Conservation (phyloP, 1,140 invertebrate genomes). For the Maconellicoccus hirsutus region DNA sequence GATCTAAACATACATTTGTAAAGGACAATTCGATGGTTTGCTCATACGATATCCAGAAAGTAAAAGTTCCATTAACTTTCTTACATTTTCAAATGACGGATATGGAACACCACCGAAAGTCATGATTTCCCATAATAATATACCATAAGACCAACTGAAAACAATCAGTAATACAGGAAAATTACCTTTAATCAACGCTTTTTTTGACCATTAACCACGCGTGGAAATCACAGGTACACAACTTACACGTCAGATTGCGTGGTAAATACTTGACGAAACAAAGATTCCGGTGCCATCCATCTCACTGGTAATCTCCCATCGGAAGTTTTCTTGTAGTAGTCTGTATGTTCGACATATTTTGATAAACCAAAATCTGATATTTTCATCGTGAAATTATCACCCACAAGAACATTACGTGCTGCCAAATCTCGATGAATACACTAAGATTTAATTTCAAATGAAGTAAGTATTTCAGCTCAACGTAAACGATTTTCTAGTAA, state of each 20-base stretch:
- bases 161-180: neutral
- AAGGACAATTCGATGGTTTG: constrained; percentile 76
- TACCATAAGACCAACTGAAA: constrained; percentile 81
- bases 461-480: neutral
- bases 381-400: constrained; percentile 83
- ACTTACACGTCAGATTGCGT: constrained; percentile 89
- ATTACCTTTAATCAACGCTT: neutral
- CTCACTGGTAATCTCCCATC: constrained; percentile 90
- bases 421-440: constrained; percentile 96
- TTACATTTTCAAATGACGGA: constrained; percentile 67
- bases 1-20: constrained; percentile 65
- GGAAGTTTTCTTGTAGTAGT: constrained; percentile 95
- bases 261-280: constrained; percentile 89
- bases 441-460: constrained; percentile 39
- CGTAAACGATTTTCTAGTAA: no score
- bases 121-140: constrained; percentile 91
- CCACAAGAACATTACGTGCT: constrained; percentile 91
- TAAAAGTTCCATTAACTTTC: constrained; percentile 71
- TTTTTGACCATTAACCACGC: neutral
- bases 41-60: constrained; percentile 86
- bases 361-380: constrained; percentile 98
- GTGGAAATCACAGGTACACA: neutral
- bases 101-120: constrained; percentile 85
- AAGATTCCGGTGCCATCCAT: constrained; percentile 98
- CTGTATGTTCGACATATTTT: constrained; percentile 81